phyloP scores from a whole-genome alignment of 1,140 invertebrate species.

The Hyposmocoma kahamanoa region DNA sequence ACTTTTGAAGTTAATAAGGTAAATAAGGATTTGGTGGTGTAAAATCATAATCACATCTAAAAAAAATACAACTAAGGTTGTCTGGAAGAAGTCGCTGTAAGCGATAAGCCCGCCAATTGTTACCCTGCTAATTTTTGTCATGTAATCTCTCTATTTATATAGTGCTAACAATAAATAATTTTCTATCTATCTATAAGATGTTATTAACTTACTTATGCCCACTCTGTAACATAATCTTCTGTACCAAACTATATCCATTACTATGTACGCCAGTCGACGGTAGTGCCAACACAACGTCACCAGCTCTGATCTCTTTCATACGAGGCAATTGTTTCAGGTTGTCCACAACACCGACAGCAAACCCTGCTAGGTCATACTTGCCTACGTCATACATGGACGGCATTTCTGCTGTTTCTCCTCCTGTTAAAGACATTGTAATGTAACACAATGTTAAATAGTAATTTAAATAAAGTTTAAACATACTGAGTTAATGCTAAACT shows the following conservation, averaged over 20 bases:
- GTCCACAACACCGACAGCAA: constrained; percentile 92
- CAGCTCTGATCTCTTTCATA: constrained; percentile 76
- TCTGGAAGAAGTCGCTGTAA: no score
- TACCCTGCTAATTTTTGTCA: no score
- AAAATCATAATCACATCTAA: no score
- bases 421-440: constrained; percentile 61
- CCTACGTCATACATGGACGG: constrained; percentile 88
- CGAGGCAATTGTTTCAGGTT: constrained; percentile 80
- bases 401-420: constrained; percentile 98
- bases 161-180: no score
- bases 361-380: constrained; percentile 95
- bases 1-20: no score
- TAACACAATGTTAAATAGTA: no score
- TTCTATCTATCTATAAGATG: not conserved
- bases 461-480: no score
- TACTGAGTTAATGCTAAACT: no score
- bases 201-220: constrained; percentile 43
- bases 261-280: constrained; percentile 90
- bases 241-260: constrained; percentile 91
- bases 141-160: no score
- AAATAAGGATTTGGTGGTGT: no score
- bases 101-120: no score
- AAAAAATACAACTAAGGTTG: no score
- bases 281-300: constrained; percentile 88
- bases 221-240: constrained; percentile 78